Base-by-base conservation (phyloP, 2,113 vertebrate genomes). In the Ptilorrhoa leucosticta region DNA sequence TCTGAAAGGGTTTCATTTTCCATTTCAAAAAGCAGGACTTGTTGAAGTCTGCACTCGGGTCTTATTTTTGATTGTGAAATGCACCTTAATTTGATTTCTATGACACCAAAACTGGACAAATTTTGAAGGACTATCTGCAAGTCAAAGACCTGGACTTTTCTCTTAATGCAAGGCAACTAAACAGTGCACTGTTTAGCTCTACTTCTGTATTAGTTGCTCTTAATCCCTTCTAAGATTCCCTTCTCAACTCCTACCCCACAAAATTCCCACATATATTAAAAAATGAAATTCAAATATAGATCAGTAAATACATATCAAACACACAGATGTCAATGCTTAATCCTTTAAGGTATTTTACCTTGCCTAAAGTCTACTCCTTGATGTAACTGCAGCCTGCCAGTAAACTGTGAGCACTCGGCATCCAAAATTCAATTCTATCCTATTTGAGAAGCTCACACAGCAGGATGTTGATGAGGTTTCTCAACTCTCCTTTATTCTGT, bases 1-100 rank as follows among this genome's bases (percentile, higher is more conserved):
- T 71, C 50, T 68, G 56, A 83, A 84, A 66, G n/a, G 15, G 14
- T 78, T 91, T 94, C 8, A 76, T 64, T 94, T 86, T 56, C 48
- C 35, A 24, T 79, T 68, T 17, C 30, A 68, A 83, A 94, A 57
- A 15, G 4, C 35, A 76, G 40, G 28, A 45, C 17, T 72, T 87
- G 24, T 21, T 68, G 37, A 82, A 79, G 10, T n/a, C 35, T 79
- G 40, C 33, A 80, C 7, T 63, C 31, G 7, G 14, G 10, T 27
- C 64, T 77, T 18, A 20, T 18, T 69, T 86, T 80, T 30, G 27
- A 39, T 27, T 47, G 30, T 50, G 30, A 93, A 91, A 85, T 45
- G 56, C 13, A 68, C 31, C 10, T 90, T 68, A 81, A 39, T 13
- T 35, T 45, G 13, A 86, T 44, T 79, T 54, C 24, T 83, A 1